A percentile compares a stretch with the other conserved stretches of the same genome.
Evolutionary conservation across 2,888 invertebrate species (phyloP).

Genomic region (Trichacis sp.): DNA sequence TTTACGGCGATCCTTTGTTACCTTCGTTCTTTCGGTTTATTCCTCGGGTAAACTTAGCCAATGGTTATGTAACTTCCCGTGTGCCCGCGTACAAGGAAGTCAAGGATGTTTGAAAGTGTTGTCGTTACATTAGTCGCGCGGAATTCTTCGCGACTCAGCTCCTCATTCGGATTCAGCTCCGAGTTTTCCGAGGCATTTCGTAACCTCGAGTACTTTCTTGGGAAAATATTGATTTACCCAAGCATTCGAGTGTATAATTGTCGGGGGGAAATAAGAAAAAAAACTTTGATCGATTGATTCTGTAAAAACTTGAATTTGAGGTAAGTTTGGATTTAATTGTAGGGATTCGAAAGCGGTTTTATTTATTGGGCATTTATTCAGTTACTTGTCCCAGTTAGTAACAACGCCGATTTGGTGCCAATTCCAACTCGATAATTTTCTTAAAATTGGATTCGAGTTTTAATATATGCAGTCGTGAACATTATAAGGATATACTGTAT

Average conservation of each 20-base stretch:
- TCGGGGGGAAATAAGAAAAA: constrained; percentile 5
- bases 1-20: too few species aligned
- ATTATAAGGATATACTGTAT: too few species aligned
- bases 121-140: constrained; percentile 53
- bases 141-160: constrained; percentile 48
- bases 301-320: too few species aligned
- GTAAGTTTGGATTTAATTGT: too few species aligned
- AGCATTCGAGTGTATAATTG: constrained; percentile 1
- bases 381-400: too few species aligned
- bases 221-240: constrained; percentile 1
- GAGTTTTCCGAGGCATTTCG: constrained; percentile 40
- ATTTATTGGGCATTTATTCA: too few species aligned
- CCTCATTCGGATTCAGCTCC: constrained; percentile 30
- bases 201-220: constrained; percentile 16
- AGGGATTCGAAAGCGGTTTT: too few species aligned
- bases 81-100: constrained; percentile 62
- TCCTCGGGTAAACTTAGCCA: constrained; percentile 17
- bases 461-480: too few species aligned
- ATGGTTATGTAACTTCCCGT: constrained; percentile 61
- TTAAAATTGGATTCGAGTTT: too few species aligned
- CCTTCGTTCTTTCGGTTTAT: constrained; percentile 33
- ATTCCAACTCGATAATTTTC: too few species aligned
- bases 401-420: too few species aligned
- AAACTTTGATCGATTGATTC: too few species aligned
- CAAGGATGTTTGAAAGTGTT: constrained; percentile 67